phyloP scores from a whole-genome alignment of 1,140 invertebrate genomes.

The Chironomus tepperi region DNA sequence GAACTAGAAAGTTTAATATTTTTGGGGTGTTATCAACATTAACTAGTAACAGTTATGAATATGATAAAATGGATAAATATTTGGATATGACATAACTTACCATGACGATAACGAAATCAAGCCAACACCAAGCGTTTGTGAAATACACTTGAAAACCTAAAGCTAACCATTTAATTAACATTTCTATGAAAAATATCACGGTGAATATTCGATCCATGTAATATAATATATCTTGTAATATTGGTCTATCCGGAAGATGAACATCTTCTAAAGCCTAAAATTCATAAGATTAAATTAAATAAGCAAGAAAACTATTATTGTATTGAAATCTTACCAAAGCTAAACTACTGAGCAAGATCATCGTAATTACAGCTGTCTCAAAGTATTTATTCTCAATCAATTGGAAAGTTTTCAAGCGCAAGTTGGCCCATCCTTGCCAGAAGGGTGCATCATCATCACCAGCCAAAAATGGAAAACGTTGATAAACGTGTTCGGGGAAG shows the following conservation, averaged over 20 bases:
- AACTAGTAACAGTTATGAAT: neutral
- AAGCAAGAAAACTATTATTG: conserved; percentile 11
- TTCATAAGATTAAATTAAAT: conserved; percentile 27
- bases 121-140: conserved; percentile 98
- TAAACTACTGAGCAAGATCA: conserved; percentile 95
- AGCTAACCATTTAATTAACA: conserved; percentile 97
- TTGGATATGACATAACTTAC: conserved; percentile 51
- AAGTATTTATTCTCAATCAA: conserved; percentile 99
- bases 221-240: conserved; percentile 84
- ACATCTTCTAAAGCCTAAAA: conserved; percentile 92
- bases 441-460: conserved; percentile 84
- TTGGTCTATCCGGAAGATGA: conserved; percentile 77
- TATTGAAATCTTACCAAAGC: conserved; percentile 63
- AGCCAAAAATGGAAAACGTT: conserved; percentile 73
- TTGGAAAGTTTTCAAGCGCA: conserved; percentile 85
- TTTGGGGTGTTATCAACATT: conserved; percentile 1
- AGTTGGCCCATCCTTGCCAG: conserved; percentile 88
- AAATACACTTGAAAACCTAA: conserved; percentile 96
- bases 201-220: conserved; percentile 98
- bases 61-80: neutral
- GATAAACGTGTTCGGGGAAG: conserved; percentile 82
- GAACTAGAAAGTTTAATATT: conserved; percentile 10
- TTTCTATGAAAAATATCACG: conserved; percentile 96
- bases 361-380: conserved; percentile 96
- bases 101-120: conserved; percentile 98